Base-by-base conservation (phyloP, 2,888 invertebrate genomes). In the Drosophila atripex region DNA sequence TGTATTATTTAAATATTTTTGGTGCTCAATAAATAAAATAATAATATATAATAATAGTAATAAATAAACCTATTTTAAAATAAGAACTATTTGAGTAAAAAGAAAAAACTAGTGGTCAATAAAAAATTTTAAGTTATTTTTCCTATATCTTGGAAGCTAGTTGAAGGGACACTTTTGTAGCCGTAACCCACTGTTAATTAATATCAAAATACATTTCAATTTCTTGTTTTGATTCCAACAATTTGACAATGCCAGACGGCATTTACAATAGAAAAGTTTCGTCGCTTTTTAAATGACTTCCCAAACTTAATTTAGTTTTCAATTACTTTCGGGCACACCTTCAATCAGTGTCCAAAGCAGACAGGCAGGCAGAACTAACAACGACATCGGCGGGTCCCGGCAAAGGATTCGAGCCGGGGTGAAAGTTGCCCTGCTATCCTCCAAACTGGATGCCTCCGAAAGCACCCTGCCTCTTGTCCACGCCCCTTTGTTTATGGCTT, bases 401-500 rank as follows among this genome's bases (percentile, higher is more conserved):
- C 38, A 58, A 35, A 41, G 51, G 58, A 66, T 49, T 21, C 18
- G 8, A 14, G 59, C 5, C 9, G 68, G 45, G 56, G 18, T 18
- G 57, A 41, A 45, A 45, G 55, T 45, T 50, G 21, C 18, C 32
- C 47, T 4, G n/a, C 28, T 2, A 12, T 41, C 39, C 30, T 16
- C 16, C 30, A 21, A 23, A 21, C 45, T 23, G 38, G 14, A 38
- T 38, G 12, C 45, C 16, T 28, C 39, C 28, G 28, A 39, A 30
- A 30, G 18, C 3, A 28, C 35, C 46, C 46, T 8, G 8, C 47
- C 18, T 38, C 53, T 38, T 50, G 55, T 50, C 50, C 55, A 49
- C 71, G 43, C 68, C 57, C 71, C 84, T 80, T 35, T 84, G 87
- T 80, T 84, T 84, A 86, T 80, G 79, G 77, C 87, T 78, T 87